These are phyloP conservation scores for Calephelis virginiensis DNA, from an alignment of 1,140 invertebrate species.

Conservation along the genomic window DNA sequence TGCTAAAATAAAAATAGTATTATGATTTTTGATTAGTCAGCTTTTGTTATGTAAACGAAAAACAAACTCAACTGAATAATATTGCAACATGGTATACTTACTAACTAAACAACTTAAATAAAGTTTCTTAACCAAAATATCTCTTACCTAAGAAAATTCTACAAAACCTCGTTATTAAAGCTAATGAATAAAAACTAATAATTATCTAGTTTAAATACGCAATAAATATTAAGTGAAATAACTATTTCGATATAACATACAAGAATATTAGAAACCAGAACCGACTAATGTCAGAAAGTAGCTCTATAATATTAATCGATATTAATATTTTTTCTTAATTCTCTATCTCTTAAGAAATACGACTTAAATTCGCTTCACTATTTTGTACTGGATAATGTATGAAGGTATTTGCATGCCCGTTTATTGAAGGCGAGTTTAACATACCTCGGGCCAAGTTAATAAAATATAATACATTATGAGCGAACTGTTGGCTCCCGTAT, in stretches of 20 bases:
- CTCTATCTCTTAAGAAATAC: constrained; percentile 7
- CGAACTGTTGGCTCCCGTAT: constrained; percentile 58
- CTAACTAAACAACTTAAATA: too few species aligned
- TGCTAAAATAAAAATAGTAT: too few species aligned
- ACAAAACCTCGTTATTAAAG: too few species aligned
- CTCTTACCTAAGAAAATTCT: too few species aligned
- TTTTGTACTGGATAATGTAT: neutral
- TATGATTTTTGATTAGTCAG: too few species aligned
- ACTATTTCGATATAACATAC: neutral
- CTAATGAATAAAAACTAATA: too few species aligned
- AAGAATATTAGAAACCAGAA: constrained; percentile 1
- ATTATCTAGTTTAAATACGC: too few species aligned
- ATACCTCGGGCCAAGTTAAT: constrained; percentile 67
- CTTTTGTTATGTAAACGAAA: too few species aligned
- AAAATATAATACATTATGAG: constrained; percentile 71
- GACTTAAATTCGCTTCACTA: neutral
- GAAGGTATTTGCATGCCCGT: constrained; percentile 31
- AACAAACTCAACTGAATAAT: too few species aligned
- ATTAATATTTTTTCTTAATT: neutral
- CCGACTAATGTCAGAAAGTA: constrained; percentile 3
- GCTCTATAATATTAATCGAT: neutral
- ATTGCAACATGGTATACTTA: too few species aligned
- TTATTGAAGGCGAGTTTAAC: constrained; percentile 67
- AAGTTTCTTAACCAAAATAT: too few species aligned
- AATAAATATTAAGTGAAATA: neutral